Evolutionary conservation across 2,113 vertebrate genomes (phyloP).

Genomic region (Ophiodon elongatus): DNA sequence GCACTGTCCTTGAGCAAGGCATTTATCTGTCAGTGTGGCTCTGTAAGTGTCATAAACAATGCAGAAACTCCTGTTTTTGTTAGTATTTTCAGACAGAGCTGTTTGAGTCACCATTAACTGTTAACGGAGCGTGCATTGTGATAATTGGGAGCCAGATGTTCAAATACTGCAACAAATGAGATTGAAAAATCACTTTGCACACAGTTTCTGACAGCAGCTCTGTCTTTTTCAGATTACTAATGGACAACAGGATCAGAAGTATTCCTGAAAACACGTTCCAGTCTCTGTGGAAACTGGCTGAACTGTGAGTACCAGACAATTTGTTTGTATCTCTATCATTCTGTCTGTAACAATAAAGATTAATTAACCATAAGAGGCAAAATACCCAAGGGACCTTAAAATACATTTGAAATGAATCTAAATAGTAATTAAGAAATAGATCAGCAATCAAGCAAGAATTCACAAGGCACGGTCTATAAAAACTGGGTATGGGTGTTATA

Average conservation of each 20-base stretch:
- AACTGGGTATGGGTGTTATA: background rate
- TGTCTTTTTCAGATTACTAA: constrained; percentile 77
- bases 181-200: background rate
- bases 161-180: background rate
- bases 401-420: background rate
- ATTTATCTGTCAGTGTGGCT: background rate
- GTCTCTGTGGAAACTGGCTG: constrained; percentile 83
- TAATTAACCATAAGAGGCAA: background rate
- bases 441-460: background rate
- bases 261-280: constrained; percentile 87
- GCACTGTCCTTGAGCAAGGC: background rate
- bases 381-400: background rate
- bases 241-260: constrained; percentile 85
- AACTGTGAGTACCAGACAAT: constrained; percentile 77
- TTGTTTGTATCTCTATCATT: background rate
- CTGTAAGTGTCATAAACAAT: background rate
- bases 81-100: background rate
- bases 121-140: background rate
- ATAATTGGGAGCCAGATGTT: background rate
- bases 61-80: background rate
- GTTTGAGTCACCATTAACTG: background rate
- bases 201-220: constrained; percentile 35
- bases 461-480: background rate
- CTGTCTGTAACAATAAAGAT: background rate
- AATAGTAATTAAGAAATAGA: background rate